Percentiles rank a stretch among this genome's conserved stretches.
Conservation (phyloP, 2,888 invertebrate genomes). For the Netelia melanura region DNA sequence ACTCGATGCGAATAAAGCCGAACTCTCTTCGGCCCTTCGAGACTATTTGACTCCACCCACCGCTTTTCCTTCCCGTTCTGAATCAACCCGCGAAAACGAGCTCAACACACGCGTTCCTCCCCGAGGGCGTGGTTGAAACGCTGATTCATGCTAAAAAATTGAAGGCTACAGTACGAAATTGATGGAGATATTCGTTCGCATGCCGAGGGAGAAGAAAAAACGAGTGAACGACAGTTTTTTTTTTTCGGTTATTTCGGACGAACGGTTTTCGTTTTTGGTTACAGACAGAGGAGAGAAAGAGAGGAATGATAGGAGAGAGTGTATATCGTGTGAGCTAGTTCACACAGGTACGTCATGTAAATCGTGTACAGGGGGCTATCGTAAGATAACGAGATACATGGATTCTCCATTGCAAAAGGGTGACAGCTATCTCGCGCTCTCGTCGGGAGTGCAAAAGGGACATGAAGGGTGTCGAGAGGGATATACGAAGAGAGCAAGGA, state of each 20-base stretch:
- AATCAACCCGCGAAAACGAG: constrained; percentile 19
- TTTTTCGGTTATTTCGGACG: constrained; percentile 42
- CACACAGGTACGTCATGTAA: constrained; percentile 59
- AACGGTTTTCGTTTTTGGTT: constrained; percentile 49
- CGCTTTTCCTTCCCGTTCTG: constrained; percentile 9
- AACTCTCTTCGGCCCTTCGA: neutral
- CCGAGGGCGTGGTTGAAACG: constrained; percentile 39
- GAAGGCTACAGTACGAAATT: constrained; percentile 62
- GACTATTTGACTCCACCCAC: neutral
- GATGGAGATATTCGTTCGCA: constrained; percentile 59
- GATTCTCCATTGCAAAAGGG: constrained; percentile 64
- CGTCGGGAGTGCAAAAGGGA: constrained; percentile 35
- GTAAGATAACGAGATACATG: constrained; percentile 70
- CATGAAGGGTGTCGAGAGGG: constrained; percentile 54
- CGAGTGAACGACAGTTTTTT: constrained; percentile 11
- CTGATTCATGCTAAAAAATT: constrained; percentile 63
- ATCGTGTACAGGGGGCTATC: constrained; percentile 51
- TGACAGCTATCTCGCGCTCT: constrained; percentile 39
- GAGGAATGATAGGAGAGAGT: neutral
- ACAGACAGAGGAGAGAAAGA: neutral
- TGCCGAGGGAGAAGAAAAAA: constrained; percentile 38
- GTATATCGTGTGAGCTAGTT: constrained; percentile 22
- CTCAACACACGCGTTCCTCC: constrained; percentile 19
- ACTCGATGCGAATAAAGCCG: constrained; percentile 15
- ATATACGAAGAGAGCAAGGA: constrained; percentile 53